phyloP scores from a whole-genome alignment of 2,797 vertebrate genomes.

The Microcaecilia unicolor region DNA sequence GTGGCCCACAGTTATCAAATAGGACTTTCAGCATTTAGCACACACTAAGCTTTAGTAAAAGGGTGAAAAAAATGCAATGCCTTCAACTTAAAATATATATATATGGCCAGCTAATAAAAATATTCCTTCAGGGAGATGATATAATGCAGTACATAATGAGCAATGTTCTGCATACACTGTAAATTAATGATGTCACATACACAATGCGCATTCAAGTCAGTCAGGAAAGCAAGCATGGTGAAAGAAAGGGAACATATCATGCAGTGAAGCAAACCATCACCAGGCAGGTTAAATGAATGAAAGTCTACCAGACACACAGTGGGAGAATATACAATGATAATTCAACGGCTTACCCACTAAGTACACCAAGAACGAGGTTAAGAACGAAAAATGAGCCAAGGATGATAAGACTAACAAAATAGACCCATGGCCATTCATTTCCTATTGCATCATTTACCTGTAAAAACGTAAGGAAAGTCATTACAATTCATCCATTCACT shows the following conservation, averaged over 20 bases:
- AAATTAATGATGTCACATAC: slow-evolving; percentile 43
- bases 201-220: slow-evolving; percentile 40
- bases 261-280: slow-evolving; percentile 54
- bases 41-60: too few relatives aligned
- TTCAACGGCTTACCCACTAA: slow-evolving; percentile 93
- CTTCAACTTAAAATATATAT: too few relatives aligned
- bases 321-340: slow-evolving; percentile 42
- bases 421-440: slow-evolving; percentile 89
- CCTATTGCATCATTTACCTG: slow-evolving; percentile 96
- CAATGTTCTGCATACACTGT: slow-evolving; percentile 38
- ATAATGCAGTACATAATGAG: slow-evolving; percentile 19
- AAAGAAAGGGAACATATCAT: slow-evolving; percentile 34
- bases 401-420: slow-evolving; percentile 99
- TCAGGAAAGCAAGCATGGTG: slow-evolving; percentile 45
- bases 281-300: slow-evolving; percentile 38
- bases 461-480: slow-evolving; percentile 62
- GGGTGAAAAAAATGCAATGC: too few relatives aligned
- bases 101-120: background rate
- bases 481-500: slow-evolving; percentile 53
- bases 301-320: slow-evolving; percentile 43
- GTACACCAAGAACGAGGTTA: slow-evolving; percentile 97
- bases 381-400: slow-evolving; percentile 98
- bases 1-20: too few relatives aligned
- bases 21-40: too few relatives aligned
- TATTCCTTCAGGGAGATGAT: slow-evolving; percentile 6